Conservation (phyloP, 2,113 vertebrate genomes). For the Cavia aperea region DNA sequence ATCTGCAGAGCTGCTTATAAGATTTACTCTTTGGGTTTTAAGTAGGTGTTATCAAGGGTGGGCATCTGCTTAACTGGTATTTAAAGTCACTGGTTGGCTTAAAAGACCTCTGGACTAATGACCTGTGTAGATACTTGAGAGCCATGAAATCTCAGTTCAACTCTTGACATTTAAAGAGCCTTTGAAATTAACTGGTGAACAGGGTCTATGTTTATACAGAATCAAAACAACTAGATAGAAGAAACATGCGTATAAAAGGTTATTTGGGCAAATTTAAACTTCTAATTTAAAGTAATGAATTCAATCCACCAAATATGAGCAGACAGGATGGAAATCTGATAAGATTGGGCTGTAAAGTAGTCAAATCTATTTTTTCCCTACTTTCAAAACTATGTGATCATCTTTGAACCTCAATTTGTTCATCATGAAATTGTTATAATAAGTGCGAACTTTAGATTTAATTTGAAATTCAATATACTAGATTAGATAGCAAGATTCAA, state of each 20-base stretch:
- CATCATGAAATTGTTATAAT: background rate
- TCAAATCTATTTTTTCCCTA: background rate
- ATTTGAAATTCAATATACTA: conserved; percentile 9
- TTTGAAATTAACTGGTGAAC: conserved; percentile 45
- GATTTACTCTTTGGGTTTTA: conserved; percentile 60
- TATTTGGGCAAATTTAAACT: conserved; percentile 23
- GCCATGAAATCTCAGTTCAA: conserved; percentile 46
- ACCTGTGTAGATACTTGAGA: conserved; percentile 47
- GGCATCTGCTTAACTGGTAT: conserved; percentile 53
- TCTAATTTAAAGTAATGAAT: conserved; percentile 45
- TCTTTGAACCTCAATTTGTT: background rate
- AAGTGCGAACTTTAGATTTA: background rate
- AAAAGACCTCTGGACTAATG: conserved; percentile 61
- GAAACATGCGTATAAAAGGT: conserved; percentile 26
- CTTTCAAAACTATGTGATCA: background rate
- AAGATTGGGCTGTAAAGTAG: background rate
- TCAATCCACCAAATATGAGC: background rate
- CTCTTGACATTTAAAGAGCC: conserved; percentile 53
- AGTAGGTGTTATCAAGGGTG: conserved; percentile 45
- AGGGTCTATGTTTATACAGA: conserved; percentile 24
- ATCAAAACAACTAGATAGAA: background rate
- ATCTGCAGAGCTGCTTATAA: conserved; percentile 60
- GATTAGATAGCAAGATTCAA: background rate
- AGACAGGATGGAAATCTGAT: background rate
- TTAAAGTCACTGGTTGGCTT: conserved; percentile 51